A percentile compares a stretch with the other conserved stretches of the same genome.
These are phyloP conservation scores for Cyprinodon tularosa DNA, from an alignment of 2,113 vertebrate species.

Conservation along the genomic window DNA sequence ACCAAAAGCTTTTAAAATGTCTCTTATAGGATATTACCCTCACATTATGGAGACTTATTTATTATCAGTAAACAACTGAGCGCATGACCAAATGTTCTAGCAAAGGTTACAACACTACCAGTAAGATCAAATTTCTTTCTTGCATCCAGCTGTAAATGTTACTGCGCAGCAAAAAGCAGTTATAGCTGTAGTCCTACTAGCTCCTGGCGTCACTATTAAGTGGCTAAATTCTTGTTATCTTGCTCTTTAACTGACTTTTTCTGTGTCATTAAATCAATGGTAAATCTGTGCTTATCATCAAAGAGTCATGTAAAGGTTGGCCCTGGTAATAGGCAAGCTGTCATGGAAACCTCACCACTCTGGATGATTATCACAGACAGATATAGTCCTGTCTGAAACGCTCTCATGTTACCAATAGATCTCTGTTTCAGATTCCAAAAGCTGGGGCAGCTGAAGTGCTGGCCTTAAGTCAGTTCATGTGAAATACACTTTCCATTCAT, in stretches of 20 bases:
- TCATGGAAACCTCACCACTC: constrained; percentile 47
- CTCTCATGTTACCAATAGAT: constrained; percentile 67
- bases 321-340: constrained; percentile 40
- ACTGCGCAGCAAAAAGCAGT: not conserved
- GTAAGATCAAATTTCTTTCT: constrained; percentile 22
- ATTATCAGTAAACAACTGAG: constrained; percentile 11
- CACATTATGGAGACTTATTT: not conserved
- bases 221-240: not conserved
- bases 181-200: not conserved
- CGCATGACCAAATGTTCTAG: constrained; percentile 1
- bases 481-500: constrained; percentile 27
- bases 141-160: constrained; percentile 1
- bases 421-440: constrained; percentile 54
- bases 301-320: constrained; percentile 50
- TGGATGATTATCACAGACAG: constrained; percentile 70
- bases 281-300: constrained; percentile 69
- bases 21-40: not conserved
- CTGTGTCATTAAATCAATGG: constrained; percentile 25
- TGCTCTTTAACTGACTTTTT: constrained; percentile 4
- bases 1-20: not conserved
- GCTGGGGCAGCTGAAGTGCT: constrained; percentile 46
- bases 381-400: constrained; percentile 68
- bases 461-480: constrained; percentile 32
- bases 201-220: not conserved
- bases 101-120: not conserved